phyloP scores from a whole-genome alignment of 2,113 vertebrate species.

The Glaucidium brasilianum region DNA sequence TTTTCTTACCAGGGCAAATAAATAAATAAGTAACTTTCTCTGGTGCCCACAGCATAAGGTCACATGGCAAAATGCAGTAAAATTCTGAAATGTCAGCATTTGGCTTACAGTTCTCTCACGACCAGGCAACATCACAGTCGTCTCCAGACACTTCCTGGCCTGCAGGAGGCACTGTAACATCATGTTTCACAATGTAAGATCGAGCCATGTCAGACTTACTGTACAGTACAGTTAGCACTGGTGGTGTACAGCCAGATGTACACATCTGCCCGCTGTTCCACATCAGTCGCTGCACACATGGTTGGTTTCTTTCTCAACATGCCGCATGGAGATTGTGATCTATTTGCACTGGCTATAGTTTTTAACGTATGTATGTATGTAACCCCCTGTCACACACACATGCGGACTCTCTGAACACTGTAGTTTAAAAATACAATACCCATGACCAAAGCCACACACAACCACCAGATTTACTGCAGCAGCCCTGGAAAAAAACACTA shows the following conservation, averaged over 20 bases:
- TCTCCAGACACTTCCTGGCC: neutral
- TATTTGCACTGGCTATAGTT: neutral
- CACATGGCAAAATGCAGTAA: neutral
- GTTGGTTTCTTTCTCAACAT: accelerated
- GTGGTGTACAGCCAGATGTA: neutral
- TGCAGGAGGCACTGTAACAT: neutral
- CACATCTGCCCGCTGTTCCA: accelerated
- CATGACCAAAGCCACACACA: neutral
- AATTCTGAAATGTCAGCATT: neutral
- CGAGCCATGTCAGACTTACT: neutral
- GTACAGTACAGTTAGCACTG: neutral
- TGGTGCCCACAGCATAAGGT: accelerated
- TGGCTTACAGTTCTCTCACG: neutral
- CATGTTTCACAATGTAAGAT: accelerated
- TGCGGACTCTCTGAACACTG: neutral
- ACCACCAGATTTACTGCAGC: neutral
- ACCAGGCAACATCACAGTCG: neutral
- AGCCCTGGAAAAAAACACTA: neutral
- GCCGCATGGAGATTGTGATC: accelerated
- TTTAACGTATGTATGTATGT: accelerated
- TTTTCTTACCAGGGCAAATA: neutral
- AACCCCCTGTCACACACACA: neutral
- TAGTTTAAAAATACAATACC: neutral
- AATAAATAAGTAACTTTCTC: neutral
- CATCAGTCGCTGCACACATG: accelerated